phyloP scores from a whole-genome alignment of 2,797 vertebrate species.

The Gymnoscopelus microlampas region DNA sequence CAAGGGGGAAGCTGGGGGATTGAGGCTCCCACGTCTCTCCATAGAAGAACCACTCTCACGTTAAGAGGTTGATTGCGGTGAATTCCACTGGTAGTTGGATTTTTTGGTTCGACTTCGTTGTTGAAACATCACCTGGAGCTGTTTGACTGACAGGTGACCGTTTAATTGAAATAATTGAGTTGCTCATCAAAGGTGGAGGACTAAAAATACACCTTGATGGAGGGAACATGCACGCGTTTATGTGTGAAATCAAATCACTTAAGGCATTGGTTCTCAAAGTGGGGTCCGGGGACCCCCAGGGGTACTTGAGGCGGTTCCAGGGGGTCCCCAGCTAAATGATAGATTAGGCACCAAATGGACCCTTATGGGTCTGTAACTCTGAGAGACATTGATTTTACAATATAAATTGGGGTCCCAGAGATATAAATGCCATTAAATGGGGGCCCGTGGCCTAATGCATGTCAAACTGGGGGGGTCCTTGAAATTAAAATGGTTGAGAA shows the following conservation, averaged over 20 bases:
- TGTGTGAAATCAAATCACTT: background rate
- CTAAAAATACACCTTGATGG: slow-evolving; percentile 19
- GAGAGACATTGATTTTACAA: too few species aligned
- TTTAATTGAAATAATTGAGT: slow-evolving; percentile 73
- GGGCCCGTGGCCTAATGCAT: too few species aligned
- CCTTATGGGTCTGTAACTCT: too few species aligned
- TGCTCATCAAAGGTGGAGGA: slow-evolving; percentile 56
- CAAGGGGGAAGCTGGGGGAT: slow-evolving; percentile 47
- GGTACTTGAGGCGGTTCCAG: too few species aligned
- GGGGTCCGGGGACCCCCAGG: too few species aligned
- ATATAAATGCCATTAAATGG: too few species aligned
- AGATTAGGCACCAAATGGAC: too few species aligned
- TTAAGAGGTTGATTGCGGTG: slow-evolving; percentile 68
- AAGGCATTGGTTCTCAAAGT: too few species aligned
- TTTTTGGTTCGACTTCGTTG: slow-evolving; percentile 54
- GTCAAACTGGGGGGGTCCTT: too few species aligned
- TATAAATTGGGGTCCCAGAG: too few species aligned
- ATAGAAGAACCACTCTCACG: slow-evolving; percentile 31
- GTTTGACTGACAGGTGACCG: slow-evolving; percentile 76
- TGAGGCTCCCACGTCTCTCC: slow-evolving; percentile 45
- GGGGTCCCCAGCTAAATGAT: too few species aligned
- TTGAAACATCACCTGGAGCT: slow-evolving; percentile 68
- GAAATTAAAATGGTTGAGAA: too few species aligned
- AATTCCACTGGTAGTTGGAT: slow-evolving; percentile 59
- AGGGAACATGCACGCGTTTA: slow-evolving; percentile 3